Percentiles rank a stretch among this genome's conserved stretches.
These are phyloP conservation scores for Coecobrya sp. DNA, from an alignment of 2,888 invertebrate species.

Conservation along the genomic window DNA sequence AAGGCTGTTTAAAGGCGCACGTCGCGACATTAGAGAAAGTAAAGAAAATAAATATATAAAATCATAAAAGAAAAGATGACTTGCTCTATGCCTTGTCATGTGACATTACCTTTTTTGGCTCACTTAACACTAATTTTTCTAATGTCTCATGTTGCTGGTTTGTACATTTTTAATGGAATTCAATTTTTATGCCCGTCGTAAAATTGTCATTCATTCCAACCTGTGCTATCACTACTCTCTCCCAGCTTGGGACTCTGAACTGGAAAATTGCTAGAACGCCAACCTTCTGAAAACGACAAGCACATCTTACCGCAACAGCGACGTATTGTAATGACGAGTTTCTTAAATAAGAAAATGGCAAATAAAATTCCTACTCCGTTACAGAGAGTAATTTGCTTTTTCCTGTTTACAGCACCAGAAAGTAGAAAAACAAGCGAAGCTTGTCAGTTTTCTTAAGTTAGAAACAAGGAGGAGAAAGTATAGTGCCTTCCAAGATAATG, in stretches of 20 bases:
- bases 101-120: neutral
- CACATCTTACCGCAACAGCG: constrained; percentile 10
- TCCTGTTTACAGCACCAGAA: neutral
- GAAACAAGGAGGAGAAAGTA: neutral
- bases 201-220: constrained; percentile 29
- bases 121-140: constrained; percentile 27
- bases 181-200: neutral
- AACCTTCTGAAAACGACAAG: constrained; percentile 2
- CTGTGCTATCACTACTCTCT: neutral
- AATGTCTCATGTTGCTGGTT: neutral
- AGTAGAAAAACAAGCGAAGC: neutral
- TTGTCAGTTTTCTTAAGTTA: neutral
- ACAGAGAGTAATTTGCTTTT: constrained; percentile 53
- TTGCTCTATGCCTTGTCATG: neutral
- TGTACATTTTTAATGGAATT: constrained; percentile 27
- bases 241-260: constrained; percentile 52
- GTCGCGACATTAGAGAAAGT: constrained; percentile 59
- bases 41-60: neutral
- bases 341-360: neutral
- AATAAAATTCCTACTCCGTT: constrained; percentile 49
- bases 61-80: neutral
- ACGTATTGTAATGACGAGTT: neutral
- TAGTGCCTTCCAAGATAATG: neutral
- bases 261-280: constrained; percentile 66
- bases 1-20: constrained; percentile 62